A percentile compares a stretch with the other conserved stretches of the same genome.
Evolutionary conservation across 1,140 invertebrate species (phyloP).

Genomic region (Nymphalis io): DNA sequence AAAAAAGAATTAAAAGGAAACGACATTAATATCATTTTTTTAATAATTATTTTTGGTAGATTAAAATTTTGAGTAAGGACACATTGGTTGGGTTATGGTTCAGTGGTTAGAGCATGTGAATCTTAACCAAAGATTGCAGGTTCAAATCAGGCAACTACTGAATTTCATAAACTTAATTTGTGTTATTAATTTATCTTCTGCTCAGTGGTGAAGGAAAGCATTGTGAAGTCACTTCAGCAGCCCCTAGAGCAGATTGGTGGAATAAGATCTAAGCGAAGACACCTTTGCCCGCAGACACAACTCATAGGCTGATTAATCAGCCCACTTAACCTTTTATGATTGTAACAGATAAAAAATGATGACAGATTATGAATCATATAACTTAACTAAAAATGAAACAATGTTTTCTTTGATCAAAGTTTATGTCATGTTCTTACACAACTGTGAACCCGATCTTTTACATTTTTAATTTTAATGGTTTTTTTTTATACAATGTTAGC

Average conservation of each 20-base stretch:
- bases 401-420: slow-evolving; percentile 60
- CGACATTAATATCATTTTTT: no score
- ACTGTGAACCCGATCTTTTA: slow-evolving; percentile 65
- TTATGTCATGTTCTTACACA: slow-evolving; percentile 65
- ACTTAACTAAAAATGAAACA: slow-evolving; percentile 38
- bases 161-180: no score
- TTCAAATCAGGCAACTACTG: no score
- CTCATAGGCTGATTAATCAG: not conserved
- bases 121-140: no score
- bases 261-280: no score
- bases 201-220: not conserved
- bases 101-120: no score
- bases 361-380: not conserved
- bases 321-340: not conserved
- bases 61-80: no score
- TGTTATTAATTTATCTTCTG: no score
- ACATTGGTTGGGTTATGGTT: no score
- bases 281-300: not conserved
- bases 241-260: no score
- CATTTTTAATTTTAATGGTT: slow-evolving; percentile 74
- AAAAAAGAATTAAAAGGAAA: no score
- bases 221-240: not conserved
- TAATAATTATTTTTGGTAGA: no score
- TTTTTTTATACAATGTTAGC: slow-evolving; percentile 73
- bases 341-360: slow-evolving; percentile 3